Conservation (phyloP, 2,888 invertebrate species). For the Oscheius sp. region DNA sequence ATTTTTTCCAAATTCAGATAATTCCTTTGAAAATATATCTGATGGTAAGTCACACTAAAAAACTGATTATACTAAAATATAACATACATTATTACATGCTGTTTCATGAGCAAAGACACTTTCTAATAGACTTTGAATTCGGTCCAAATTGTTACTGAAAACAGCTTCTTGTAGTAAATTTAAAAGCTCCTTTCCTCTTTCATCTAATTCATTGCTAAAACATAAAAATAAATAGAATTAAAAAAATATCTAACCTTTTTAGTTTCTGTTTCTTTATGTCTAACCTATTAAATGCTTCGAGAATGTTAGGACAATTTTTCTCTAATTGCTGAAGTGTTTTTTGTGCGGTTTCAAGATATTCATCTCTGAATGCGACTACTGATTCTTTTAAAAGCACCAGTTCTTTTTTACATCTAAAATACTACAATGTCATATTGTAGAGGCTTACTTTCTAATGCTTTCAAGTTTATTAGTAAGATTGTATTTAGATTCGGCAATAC, state of each 20-base stretch:
- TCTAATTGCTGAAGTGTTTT: background rate
- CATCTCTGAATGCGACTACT: conserved; percentile 2
- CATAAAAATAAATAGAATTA: background rate
- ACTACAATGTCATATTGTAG: background rate
- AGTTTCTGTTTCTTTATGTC: background rate
- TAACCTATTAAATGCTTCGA: conserved; percentile 4
- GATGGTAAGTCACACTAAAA: conserved; percentile 8
- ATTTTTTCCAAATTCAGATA: background rate
- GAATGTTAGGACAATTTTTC: conserved; percentile 5
- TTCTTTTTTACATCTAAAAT: conserved; percentile 9
- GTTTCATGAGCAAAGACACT: background rate
- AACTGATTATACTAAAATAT: background rate
- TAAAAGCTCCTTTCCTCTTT: background rate
- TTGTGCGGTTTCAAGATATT: background rate
- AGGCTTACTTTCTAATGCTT: conserved; percentile 9
- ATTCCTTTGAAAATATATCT: background rate
- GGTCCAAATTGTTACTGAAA: background rate
- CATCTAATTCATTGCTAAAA: background rate
- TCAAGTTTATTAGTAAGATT: conserved; percentile 1
- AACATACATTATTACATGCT: background rate
- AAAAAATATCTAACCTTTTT: background rate
- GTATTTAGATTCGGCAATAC: background rate
- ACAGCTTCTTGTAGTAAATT: background rate
- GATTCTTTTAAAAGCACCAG: background rate
- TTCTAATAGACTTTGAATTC: background rate